Base-by-base conservation (phyloP, 2,888 invertebrate species). In the Aphodius granarius region DNA sequence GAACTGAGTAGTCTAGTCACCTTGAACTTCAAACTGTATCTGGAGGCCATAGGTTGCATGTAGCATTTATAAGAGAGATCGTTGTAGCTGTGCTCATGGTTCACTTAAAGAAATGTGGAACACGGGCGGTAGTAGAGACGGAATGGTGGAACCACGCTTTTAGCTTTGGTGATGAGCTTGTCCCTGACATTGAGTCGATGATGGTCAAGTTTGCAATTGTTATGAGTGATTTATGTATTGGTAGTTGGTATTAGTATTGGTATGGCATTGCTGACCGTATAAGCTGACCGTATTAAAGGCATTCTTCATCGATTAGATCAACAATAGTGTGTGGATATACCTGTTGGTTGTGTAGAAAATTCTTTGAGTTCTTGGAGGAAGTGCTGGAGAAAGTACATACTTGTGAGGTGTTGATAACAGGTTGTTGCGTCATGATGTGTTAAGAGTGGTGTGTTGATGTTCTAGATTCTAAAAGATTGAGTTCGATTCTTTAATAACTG, bases 11-110 rank as follows among this genome's bases (percentile, higher is more conserved):
- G 21, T n/a, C 9, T 68, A 21, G 70, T 82, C 83, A 82, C 85
- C 85, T 85, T 85, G 85, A 85, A 85, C 85, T 83, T 83, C 83
- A 79, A 80, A 78, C 80, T 82, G 80, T 81, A 83, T 85, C 83
- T 85, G 85, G 84, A 85, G 84, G 83, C 82, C 82, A 81, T 78
- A 80, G 79, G 78, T 79, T 79, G 80, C 76, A 76, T 80, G 81
- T 82, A 81, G 84, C 83, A 74, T 82, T 86, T 86, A 85, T 85
- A 86, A 85, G 85, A 84, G 85, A 86, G 86, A 86, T 85, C 83
- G 84, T 79, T 78, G 80, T 23, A 80, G 79, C 70, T 81, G 82
- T 81, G 81, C 82, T 82, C 82, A 80, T 82, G 84, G 83, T 77
- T 85, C 83, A 84, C 84, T 80, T 83, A 75, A 68, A 63, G 76